A percentile compares a stretch with the other conserved stretches of the same genome.
Conservation (phyloP, 2,113 vertebrate genomes). For the Antechinus stuartii region DNA sequence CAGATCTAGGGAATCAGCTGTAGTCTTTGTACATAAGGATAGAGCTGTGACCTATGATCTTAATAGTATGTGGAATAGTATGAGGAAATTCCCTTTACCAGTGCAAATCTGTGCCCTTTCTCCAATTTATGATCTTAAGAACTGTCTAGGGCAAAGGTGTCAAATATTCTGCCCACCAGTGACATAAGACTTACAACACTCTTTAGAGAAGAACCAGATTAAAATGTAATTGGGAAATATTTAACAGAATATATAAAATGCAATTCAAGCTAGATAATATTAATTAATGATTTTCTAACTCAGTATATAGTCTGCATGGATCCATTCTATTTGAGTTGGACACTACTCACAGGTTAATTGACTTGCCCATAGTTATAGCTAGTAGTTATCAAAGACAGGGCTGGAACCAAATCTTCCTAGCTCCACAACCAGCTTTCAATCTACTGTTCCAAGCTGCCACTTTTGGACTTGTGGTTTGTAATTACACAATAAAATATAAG, state of each 20-base stretch:
- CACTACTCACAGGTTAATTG: not conserved
- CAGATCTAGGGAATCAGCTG: constrained; percentile 1
- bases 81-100: not conserved
- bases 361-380: not conserved
- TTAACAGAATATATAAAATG: too few relatives aligned
- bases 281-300: not conserved
- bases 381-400: not conserved
- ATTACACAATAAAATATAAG: constrained; percentile 14
- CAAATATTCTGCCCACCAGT: not conserved
- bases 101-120: not conserved
- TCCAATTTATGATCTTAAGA: not conserved
- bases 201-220: not conserved
- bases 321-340: not conserved
- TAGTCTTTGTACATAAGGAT: not conserved
- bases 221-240: too few relatives aligned
- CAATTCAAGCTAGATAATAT: too few relatives aligned
- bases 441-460: not conserved
- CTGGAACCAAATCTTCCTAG: not conserved
- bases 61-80: not conserved
- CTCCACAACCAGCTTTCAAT: not conserved
- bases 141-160: not conserved
- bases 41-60: not conserved
- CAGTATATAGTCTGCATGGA: not conserved
- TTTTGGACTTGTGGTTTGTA: constrained; percentile 8
- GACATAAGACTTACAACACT: not conserved